Evolutionary conservation across 2,113 vertebrate species (phyloP).

Genomic region (Bos javanicus): DNA sequence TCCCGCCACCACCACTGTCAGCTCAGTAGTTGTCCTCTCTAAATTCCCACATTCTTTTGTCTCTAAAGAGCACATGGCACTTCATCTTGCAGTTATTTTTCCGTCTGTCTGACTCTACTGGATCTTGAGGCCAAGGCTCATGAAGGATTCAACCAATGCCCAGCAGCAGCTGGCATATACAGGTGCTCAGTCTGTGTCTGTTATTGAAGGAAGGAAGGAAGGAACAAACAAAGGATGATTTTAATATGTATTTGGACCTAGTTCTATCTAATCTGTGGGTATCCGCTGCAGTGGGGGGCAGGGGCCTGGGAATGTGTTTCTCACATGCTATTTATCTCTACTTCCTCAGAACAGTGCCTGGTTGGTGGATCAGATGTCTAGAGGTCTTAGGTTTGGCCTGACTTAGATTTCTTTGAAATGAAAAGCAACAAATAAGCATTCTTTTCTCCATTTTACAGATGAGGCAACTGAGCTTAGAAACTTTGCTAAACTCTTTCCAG

Average conservation of each 20-base stretch:
- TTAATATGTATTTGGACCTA: not conserved
- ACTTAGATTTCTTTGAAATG: not conserved
- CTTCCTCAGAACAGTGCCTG: not conserved
- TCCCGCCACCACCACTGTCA: not conserved
- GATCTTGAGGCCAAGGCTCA: not conserved
- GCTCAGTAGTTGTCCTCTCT: not conserved
- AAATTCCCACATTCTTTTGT: not conserved
- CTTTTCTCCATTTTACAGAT: not conserved
- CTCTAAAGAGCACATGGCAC: not conserved
- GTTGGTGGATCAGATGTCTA: not conserved
- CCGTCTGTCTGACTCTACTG: not conserved
- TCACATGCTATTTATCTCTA: not conserved
- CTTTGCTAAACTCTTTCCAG: not conserved
- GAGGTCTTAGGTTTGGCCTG: not conserved
- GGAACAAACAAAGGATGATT: not conserved
- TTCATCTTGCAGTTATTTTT: not conserved
- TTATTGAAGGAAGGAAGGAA: not conserved
- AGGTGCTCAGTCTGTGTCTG: not conserved
- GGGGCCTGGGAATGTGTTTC: not conserved
- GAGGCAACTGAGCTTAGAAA: not conserved
- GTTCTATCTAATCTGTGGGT: not conserved
- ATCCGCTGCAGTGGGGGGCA: not conserved
- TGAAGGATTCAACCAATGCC: not conserved
- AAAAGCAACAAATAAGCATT: not conserved
- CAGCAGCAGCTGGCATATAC: not conserved